These are phyloP conservation scores for Pelmatolapia mariae DNA, from an alignment of 2,113 vertebrate genomes.

Conservation along the genomic window DNA sequence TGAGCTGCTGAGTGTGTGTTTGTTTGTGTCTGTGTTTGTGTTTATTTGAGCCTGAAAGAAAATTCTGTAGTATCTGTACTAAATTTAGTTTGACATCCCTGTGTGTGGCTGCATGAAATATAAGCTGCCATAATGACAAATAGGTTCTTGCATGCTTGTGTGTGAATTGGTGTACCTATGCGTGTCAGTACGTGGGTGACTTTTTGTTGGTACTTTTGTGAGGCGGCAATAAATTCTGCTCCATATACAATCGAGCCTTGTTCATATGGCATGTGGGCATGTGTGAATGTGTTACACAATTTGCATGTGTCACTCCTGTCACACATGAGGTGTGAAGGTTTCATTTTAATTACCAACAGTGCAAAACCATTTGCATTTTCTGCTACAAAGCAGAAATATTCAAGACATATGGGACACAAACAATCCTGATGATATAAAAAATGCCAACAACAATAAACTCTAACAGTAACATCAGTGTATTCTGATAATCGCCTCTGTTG, in stretches of 20 bases:
- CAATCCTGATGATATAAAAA: not conserved
- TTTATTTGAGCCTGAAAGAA: not conserved
- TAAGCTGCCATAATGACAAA: constrained; percentile 20
- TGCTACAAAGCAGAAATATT: not conserved
- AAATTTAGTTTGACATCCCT: not conserved
- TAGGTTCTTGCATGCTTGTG: not conserved
- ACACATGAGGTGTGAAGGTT: not conserved
- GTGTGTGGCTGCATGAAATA: constrained; percentile 10
- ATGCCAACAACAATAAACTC: not conserved
- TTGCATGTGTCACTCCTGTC: not conserved
- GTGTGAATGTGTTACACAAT: not conserved
- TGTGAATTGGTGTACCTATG: not conserved
- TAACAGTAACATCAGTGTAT: not conserved
- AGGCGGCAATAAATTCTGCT: not conserved
- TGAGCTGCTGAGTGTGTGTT: not conserved
- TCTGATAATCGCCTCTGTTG: not conserved
- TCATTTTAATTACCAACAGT: not conserved
- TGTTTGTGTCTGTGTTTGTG: not conserved
- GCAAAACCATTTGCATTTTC: not conserved
- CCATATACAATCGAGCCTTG: not conserved
- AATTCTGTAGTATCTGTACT: not conserved
- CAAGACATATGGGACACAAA: not conserved
- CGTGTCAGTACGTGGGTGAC: not conserved
- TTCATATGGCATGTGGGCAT: not conserved
- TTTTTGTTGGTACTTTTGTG: not conserved